Evolutionary conservation across 2,113 vertebrate species (phyloP).

Genomic region (Cyprinodon tularosa): DNA sequence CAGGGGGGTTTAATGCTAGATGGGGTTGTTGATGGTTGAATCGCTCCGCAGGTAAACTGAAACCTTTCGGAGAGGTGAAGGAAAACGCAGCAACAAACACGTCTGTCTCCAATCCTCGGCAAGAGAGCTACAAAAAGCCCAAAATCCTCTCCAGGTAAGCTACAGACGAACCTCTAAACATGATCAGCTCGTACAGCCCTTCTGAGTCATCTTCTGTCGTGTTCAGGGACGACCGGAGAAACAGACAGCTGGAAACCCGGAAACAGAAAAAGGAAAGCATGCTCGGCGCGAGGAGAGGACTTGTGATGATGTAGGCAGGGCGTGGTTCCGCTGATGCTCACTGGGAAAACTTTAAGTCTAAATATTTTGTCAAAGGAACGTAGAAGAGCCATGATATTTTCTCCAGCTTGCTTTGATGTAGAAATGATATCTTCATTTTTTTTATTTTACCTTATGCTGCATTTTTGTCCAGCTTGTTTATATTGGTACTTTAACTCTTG

Average conservation of each 20-base stretch:
- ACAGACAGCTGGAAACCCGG: slow-evolving; percentile 73
- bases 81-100: slow-evolving; percentile 77
- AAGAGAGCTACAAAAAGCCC: slow-evolving; percentile 89
- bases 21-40: accelerated
- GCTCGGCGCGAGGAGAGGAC: slow-evolving; percentile 83
- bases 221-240: slow-evolving; percentile 84
- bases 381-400: neutral
- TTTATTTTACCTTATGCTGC: neutral
- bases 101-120: slow-evolving; percentile 63
- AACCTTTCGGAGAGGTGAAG: slow-evolving; percentile 83
- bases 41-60: slow-evolving; percentile 86
- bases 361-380: slow-evolving; percentile 38
- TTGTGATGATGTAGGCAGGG: slow-evolving; percentile 66
- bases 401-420: neutral
- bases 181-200: accelerated
- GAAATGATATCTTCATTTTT: neutral
- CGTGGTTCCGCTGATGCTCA: slow-evolving; percentile 1
- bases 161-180: neutral
- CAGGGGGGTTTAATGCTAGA: neutral
- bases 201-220: neutral
- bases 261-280: slow-evolving; percentile 86
- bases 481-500: neutral
- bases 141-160: slow-evolving; percentile 84
- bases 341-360: slow-evolving; percentile 26
- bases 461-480: neutral